Evolutionary conservation across 2,797 vertebrate genomes (phyloP).

Genomic region (Bradypodion pumilum): DNA sequence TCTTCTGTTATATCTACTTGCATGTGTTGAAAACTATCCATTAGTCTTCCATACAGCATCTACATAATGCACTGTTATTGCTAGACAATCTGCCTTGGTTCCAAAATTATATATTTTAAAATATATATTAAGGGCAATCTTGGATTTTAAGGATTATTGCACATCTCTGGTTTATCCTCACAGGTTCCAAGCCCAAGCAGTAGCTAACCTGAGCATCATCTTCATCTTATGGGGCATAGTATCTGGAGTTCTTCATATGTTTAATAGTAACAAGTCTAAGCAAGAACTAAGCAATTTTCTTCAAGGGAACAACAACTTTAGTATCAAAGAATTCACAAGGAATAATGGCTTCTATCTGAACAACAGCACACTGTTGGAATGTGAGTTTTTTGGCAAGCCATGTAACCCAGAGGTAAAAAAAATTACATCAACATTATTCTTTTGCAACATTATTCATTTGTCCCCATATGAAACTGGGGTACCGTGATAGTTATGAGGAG

Average conservation of each 20-base stretch:
- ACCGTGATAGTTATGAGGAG: not conserved
- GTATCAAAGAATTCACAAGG: slow-evolving; percentile 77
- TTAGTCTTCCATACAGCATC: not conserved
- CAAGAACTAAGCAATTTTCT: slow-evolving; percentile 69
- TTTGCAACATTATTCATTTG: not conserved
- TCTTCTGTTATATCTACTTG: not conserved
- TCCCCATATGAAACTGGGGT: slow-evolving; percentile 7
- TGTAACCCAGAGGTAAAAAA: slow-evolving; percentile 75
- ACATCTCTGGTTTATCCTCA: slow-evolving; percentile 47
- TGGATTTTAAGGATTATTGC: slow-evolving; percentile 14
- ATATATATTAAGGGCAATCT: not conserved
- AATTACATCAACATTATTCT: not conserved
- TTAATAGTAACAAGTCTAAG: slow-evolving; percentile 36
- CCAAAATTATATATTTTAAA: not conserved
- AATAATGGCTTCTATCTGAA: slow-evolving; percentile 78
- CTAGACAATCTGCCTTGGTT: not conserved
- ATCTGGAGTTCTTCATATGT: slow-evolving; percentile 62
- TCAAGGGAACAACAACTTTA: slow-evolving; percentile 75
- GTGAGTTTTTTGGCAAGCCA: slow-evolving; percentile 76
- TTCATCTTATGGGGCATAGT: slow-evolving; percentile 75
- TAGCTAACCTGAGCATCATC: slow-evolving; percentile 69
- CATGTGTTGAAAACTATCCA: not conserved
- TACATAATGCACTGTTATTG: not conserved
- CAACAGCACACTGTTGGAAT: slow-evolving; percentile 72
- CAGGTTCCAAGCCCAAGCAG: slow-evolving; percentile 76